Conservation (phyloP, 2,888 invertebrate genomes). For the Drosophila merina region DNA sequence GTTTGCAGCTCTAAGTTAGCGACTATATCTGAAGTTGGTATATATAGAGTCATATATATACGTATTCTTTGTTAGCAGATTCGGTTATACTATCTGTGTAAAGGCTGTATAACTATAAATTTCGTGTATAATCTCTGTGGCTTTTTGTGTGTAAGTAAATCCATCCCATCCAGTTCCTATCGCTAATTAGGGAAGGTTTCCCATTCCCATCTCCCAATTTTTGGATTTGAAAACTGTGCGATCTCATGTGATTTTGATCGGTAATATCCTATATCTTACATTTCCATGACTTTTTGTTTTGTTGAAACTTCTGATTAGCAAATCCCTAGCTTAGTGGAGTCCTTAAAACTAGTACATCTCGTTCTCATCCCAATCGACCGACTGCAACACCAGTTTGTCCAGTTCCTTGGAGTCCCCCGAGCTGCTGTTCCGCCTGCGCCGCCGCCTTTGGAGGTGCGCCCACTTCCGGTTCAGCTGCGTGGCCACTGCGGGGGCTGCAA, state of each 20-base stretch:
- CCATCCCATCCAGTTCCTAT: constrained; percentile 16
- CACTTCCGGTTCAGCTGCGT: constrained; percentile 83
- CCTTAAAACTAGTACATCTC: constrained; percentile 81
- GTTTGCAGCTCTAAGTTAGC: constrained; percentile 34
- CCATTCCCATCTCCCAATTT: neutral
- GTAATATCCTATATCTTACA: neutral
- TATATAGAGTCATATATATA: constrained; percentile 32
- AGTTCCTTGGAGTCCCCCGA: constrained; percentile 83
- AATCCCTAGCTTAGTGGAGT: constrained; percentile 1
- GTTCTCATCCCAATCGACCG: constrained; percentile 84
- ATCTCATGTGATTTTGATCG: neutral
- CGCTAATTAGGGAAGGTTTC: neutral
- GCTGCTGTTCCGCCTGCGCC: constrained; percentile 82
- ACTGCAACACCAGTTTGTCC: constrained; percentile 83
- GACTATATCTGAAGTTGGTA: constrained; percentile 28
- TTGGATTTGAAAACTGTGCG: neutral
- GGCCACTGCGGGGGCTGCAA: constrained; percentile 82
- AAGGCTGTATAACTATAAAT: constrained; percentile 43
- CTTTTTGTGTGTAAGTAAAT: constrained; percentile 36
- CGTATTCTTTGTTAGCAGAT: constrained; percentile 31
- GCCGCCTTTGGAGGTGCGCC: constrained; percentile 81
- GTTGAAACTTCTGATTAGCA: constrained; percentile 3
- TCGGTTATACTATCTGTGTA: constrained; percentile 33
- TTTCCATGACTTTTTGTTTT: neutral
- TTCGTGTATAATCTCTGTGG: constrained; percentile 41